phyloP scores from a whole-genome alignment of 2,888 invertebrate species.

The Notodromas monacha region DNA sequence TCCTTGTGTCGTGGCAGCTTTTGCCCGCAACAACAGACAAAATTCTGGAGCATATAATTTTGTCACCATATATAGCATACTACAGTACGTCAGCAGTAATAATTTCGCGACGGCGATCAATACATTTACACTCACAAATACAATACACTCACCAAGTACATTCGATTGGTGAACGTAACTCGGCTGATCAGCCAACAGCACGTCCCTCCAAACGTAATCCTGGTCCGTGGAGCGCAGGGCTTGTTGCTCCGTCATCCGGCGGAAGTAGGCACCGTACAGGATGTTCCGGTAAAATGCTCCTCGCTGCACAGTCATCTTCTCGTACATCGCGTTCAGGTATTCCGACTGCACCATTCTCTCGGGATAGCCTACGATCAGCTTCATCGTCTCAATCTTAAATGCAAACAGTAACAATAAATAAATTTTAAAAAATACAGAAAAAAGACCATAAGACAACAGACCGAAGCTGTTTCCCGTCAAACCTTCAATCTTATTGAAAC shows the following conservation, averaged over 20 bases:
- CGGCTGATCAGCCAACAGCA: slow-evolving; percentile 13
- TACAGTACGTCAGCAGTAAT: no score
- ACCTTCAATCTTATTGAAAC: no score
- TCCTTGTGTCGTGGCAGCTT: no score
- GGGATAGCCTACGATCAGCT: slow-evolving; percentile 19
- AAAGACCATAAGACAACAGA: no score
- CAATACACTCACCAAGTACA: slow-evolving; percentile 13
- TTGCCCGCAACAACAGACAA: no score
- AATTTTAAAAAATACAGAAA: no score
- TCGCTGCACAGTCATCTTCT: slow-evolving; percentile 18
- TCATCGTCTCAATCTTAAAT: slow-evolving; percentile 18
- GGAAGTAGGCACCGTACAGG: slow-evolving; percentile 18
- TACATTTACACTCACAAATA: no score
- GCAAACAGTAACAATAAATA: no score
- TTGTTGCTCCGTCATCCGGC: slow-evolving; percentile 16
- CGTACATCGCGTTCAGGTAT: slow-evolving; percentile 18
- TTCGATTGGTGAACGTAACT: slow-evolving; percentile 18
- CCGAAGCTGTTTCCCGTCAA: no score
- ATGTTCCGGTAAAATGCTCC: slow-evolving; percentile 22
- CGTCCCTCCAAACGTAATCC: slow-evolving; percentile 16
- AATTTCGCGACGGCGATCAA: no score
- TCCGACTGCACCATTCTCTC: slow-evolving; percentile 13
- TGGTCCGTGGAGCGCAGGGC: slow-evolving; percentile 15
- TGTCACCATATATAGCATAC: no score
- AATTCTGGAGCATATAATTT: no score